These are phyloP conservation scores for Galendromus occidentalis DNA, from an alignment of 1,140 invertebrate species.

Conservation along the genomic window DNA sequence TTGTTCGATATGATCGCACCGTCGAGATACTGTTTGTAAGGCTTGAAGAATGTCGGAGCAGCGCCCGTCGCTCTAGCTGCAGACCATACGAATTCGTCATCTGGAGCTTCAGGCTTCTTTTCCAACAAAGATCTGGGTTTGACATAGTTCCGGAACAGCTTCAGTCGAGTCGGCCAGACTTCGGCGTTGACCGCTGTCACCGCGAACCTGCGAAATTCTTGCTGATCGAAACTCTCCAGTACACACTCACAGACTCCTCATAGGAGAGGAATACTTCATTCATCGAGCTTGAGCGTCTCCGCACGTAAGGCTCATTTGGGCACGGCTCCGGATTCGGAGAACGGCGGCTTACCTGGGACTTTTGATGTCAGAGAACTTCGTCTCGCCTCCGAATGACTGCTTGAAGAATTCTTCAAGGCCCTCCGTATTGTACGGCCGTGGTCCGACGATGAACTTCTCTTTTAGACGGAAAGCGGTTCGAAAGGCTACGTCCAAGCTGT, in stretches of 20 bases:
- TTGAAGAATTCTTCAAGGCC: neutral
- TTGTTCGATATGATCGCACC: slow-evolving; percentile 1
- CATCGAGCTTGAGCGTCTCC: too few relatives aligned
- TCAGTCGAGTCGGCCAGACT: neutral
- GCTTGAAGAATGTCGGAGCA: slow-evolving; percentile 8
- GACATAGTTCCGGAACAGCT: slow-evolving; percentile 6
- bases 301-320: too few relatives aligned
- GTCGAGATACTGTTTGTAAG: slow-evolving; percentile 2
- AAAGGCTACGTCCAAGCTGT: neutral
- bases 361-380: slow-evolving; percentile 5
- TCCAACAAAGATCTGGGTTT: neutral
- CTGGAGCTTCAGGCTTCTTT: neutral
- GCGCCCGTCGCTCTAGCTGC: neutral
- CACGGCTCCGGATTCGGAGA: too few relatives aligned
- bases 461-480: neutral
- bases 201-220: neutral
- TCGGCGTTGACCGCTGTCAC: slow-evolving; percentile 1
- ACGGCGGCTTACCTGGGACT: neutral
- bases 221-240: too few relatives aligned
- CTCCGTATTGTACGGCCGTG: neutral
- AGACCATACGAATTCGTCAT: neutral
- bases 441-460: slow-evolving; percentile 1
- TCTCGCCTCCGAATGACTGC: neutral
- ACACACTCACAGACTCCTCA: too few relatives aligned
- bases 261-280: too few relatives aligned